Evolutionary conservation across 2,113 vertebrate genomes (phyloP), one percentile per base, ranked within the genome.

Genomic region (Xiphophorus couchianus): DNA sequence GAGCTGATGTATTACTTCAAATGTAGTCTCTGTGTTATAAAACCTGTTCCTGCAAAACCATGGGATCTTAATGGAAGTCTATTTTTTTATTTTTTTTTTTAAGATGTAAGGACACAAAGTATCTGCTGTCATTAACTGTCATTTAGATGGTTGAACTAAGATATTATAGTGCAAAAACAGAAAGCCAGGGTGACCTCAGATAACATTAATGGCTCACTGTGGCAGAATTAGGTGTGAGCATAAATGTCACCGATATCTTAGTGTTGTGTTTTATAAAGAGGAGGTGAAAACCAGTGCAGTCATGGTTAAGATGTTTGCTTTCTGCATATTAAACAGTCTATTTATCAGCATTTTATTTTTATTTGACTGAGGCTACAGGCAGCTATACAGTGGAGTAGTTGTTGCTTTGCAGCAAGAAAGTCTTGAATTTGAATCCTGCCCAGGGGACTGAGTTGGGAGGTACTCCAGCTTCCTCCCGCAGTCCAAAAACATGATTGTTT

Each of bases 21-120:
- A 62, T 71, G 37, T 29, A 42, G 60, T 73, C 54, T 63, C 66
- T 25, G 44, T n/a, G 28, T 42, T 30, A 65, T 27, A 79, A 69
- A 77, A 77, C 33, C 19, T 6, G 39, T 71, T 68, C 65, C 28
- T 62, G 30, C 30, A 44, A 27, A 76, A 67, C 71, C 30, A 12
- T 51, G 65, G 62, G 5, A 37, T 27, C 25, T 58, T 11, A 37
- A 29, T 7, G 25, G 12, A 37, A 28, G n/a, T 5, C 64, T 35
- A 0, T 35, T 6, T 33, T 6, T 31, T 31, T 35, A 0, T 0
- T 37, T 72, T 72, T 33, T 66, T 25, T 69, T 13, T 73, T 37
- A 66, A 72, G 29, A 67, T 58, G 61, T 54, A 28, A 8, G 25
- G 39, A 33, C 64, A 37, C 29, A 66, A 64, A 33, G 35, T 5